Conservation (phyloP, 2,888 invertebrate genomes). For the Agrypnus murinus region DNA sequence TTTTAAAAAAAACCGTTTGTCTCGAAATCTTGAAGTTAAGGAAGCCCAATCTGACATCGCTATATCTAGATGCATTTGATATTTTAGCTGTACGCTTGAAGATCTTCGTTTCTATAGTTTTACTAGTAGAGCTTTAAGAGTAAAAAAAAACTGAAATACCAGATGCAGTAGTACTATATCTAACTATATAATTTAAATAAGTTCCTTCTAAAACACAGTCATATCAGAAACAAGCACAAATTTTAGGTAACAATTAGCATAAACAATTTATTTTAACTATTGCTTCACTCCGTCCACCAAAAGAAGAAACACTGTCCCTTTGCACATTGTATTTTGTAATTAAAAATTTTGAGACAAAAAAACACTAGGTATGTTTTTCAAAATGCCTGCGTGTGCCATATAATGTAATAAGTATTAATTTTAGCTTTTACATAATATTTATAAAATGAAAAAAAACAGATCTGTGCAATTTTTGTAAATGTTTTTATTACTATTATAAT, state of each 20-base stretch:
- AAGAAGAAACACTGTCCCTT: constrained; percentile 44
- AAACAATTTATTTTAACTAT: constrained; percentile 32
- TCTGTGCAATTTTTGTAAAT: background rate
- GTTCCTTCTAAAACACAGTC: constrained; percentile 28
- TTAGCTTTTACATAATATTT: constrained; percentile 24
- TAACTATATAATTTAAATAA: constrained; percentile 13
- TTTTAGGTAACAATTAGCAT: constrained; percentile 28
- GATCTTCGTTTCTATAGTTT: too few species aligned
- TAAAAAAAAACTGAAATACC: too few species aligned
- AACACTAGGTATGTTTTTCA: background rate
- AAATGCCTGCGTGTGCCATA: background rate
- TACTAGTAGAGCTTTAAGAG: too few species aligned
- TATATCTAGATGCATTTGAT: too few species aligned
- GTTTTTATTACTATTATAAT: background rate
- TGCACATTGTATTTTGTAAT: constrained; percentile 28
- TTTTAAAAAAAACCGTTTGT: too few species aligned
- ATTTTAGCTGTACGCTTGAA: too few species aligned
- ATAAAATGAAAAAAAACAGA: too few species aligned
- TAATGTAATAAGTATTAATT: constrained; percentile 17
- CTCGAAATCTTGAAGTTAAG: too few species aligned
- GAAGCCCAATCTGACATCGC: too few species aligned
- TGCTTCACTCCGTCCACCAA: constrained; percentile 50
- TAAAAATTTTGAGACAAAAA: background rate
- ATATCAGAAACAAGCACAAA: constrained; percentile 46
- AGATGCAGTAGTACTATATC: too few species aligned